Base-by-base conservation (phyloP, 2,888 invertebrate genomes). In the Camponotus fellah region DNA sequence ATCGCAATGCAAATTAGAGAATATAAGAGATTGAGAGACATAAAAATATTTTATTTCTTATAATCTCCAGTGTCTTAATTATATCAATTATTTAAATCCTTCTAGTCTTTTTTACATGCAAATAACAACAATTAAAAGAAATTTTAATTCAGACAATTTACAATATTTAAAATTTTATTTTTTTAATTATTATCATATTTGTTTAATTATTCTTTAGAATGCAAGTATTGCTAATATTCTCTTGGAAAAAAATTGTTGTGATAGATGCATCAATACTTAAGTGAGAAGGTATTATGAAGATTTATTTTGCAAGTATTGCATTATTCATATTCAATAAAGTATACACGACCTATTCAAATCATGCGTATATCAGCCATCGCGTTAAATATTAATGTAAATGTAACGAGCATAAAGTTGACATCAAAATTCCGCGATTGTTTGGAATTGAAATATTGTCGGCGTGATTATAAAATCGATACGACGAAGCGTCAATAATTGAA, bases 301-400 rank as follows among this genome's bases (percentile, higher is more conserved):
- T 37, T 37, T n/a, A 64, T 65, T 65, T 56, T 69, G 9, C 10
- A 37, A 53, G 14, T 21, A 21, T 43, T 21, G 14, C 40, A 68
- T 77, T 32, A 68, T 77, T 69, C 43, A 69, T 43, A 10, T 21
- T 56, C 69, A 58, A 32, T 69, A 56, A 32, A 77, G 68, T 68
- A n/a, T 26, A n/a, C 17, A 40, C 26, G n/a, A n/a, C 14, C 43
- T 77, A 58, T 77, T 77, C 43, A 34, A 68, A 56, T 77, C 21
- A 14, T 26, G 65, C 10, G 43, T 58, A 56, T 9, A 56, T 26
- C 17, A 26, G 40, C 34, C n/a, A 53, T 9, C n/a, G n/a, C 32
- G 37, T 68, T 69, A 56, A 40, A 40, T 32, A 68, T 77, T 68
- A 77, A 69, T 77, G 56, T 58, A 69, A 58, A 77, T 58, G 77